Conservation (phyloP, 2,888 invertebrate species). For the Eutolmus rufibarbis region DNA sequence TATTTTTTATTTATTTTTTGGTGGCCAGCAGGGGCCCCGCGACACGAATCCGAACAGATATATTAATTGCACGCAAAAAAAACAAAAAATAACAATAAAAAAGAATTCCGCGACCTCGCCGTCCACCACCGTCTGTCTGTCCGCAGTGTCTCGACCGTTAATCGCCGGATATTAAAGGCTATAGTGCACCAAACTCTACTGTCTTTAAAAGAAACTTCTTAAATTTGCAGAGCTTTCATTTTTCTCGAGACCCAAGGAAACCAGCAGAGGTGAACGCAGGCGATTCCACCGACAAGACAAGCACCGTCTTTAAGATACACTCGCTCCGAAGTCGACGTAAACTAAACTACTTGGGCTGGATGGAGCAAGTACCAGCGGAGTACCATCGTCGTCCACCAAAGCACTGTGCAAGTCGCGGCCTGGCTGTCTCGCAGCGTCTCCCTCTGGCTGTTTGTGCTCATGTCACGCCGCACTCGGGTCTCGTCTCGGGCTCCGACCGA, state of each 20-base stretch:
- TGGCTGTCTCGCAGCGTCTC: slow-evolving; percentile 1
- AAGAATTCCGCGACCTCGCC: neutral
- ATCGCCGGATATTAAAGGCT: neutral
- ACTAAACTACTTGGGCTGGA: slow-evolving; percentile 37
- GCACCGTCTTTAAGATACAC: neutral
- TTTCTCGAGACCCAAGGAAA: neutral
- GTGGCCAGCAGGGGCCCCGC: neutral
- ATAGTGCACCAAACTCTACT: neutral
- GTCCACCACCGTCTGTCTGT: neutral
- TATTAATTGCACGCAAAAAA: neutral
- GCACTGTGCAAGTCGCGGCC: neutral
- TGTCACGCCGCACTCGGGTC: neutral
- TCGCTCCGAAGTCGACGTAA: slow-evolving; percentile 38
- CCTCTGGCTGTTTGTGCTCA: slow-evolving; percentile 3
- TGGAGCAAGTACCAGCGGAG: slow-evolving; percentile 27
- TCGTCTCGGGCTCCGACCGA: neutral
- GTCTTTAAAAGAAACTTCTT: neutral
- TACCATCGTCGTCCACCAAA: slow-evolving; percentile 10
- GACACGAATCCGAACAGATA: neutral
- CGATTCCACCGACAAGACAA: neutral
- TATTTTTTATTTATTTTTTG: neutral
- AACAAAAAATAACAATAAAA: neutral
- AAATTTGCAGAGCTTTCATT: neutral
- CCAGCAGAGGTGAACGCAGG: neutral
- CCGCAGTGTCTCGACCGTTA: neutral